phyloP scores from a whole-genome alignment of 2,888 invertebrate species.

The Xestia rhomboidea region DNA sequence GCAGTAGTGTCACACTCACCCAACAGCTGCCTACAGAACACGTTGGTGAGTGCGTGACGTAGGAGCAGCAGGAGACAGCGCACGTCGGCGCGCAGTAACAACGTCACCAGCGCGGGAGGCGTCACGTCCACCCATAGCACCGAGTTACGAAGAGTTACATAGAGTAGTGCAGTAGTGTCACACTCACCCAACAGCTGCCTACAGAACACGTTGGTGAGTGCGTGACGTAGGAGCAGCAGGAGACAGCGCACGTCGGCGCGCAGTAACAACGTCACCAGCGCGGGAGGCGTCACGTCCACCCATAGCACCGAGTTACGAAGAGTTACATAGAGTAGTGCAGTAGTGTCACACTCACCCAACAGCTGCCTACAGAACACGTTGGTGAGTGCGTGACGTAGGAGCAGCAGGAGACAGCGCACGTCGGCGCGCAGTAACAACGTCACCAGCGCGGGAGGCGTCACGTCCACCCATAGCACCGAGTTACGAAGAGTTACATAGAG shows the following conservation, averaged over 20 bases:
- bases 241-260: conserved; percentile 80
- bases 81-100: conserved; percentile 80
- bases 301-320: conserved; percentile 76
- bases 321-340: no score
- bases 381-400: conserved; percentile 78
- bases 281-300: conserved; percentile 78
- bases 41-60: conserved; percentile 75
- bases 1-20: conserved; percentile 70
- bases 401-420: conserved; percentile 80
- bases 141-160: no score
- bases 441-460: conserved; percentile 78
- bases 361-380: conserved; percentile 82
- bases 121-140: conserved; percentile 80
- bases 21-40: conserved; percentile 82
- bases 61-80: conserved; percentile 82
- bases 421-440: conserved; percentile 80
- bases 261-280: conserved; percentile 81
- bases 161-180: not conserved
- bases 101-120: conserved; percentile 78
- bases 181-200: conserved; percentile 81
- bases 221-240: conserved; percentile 79
- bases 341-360: conserved; percentile 73
- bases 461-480: conserved; percentile 78
- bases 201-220: conserved; percentile 78
- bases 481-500: no score